Evolutionary conservation across 2,113 vertebrate species (phyloP).

Genomic region (Phrynosoma platyrhinos): DNA sequence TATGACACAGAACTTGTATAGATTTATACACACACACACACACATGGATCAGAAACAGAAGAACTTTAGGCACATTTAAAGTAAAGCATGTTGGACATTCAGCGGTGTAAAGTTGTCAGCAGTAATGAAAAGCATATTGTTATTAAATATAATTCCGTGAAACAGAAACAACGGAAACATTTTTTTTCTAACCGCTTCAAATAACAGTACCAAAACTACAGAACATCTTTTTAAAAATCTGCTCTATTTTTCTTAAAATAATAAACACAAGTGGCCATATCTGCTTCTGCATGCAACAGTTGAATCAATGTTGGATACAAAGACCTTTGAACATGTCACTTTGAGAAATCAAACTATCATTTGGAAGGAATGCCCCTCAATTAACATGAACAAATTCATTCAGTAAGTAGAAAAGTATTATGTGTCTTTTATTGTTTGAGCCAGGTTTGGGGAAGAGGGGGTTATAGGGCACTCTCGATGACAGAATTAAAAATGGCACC

Average conservation of each 20-base stretch:
- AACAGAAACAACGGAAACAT: conserved; percentile 31
- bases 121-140: conserved; percentile 2
- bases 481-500: background rate
- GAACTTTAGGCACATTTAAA: background rate
- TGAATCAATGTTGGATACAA: background rate
- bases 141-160: conserved; percentile 15
- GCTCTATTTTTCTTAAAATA: conserved; percentile 19
- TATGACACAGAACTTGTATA: background rate
- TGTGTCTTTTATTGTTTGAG: background rate
- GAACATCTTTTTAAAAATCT: rapidly evolving
- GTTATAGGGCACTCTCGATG: background rate
- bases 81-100: conserved; percentile 12
- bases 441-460: background rate
- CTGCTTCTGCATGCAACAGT: background rate
- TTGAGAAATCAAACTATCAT: background rate
- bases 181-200: conserved; percentile 31
- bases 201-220: background rate
- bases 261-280: conserved; percentile 38
- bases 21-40: background rate
- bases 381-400: background rate
- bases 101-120: background rate
- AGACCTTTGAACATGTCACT: conserved; percentile 2
- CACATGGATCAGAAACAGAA: background rate
- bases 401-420: background rate
- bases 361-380: conserved; percentile 8